These are phyloP conservation scores for Rhynchonycteris naso DNA, from an alignment of 2,797 vertebrate genomes.

Conservation along the genomic window DNA sequence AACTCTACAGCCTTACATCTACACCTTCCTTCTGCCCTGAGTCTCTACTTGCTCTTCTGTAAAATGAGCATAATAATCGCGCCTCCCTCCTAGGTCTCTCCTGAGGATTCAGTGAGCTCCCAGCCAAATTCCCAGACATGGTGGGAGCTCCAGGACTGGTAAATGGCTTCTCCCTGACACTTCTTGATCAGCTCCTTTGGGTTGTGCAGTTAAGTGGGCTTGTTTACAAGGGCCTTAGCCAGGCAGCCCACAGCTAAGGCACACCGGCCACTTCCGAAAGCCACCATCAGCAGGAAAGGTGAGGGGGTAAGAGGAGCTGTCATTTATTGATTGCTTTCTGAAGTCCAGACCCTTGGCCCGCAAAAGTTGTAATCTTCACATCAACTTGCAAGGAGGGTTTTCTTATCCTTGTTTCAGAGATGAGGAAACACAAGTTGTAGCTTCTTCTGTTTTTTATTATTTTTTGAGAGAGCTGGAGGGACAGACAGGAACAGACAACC, in stretches of 20 bases:
- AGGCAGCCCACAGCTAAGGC: not conserved
- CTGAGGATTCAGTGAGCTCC: not conserved
- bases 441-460: not conserved
- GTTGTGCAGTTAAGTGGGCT: not conserved
- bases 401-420: not conserved
- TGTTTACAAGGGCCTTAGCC: not conserved
- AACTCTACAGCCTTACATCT: not conserved
- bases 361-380: not conserved
- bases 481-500: no score
- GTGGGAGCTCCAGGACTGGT: not conserved
- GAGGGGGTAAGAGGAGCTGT: not conserved
- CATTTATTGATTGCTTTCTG: fast-evolving
- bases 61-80: not conserved
- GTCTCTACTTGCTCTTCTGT: not conserved
- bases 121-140: not conserved
- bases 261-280: fast-evolving
- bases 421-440: not conserved
- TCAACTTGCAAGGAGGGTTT: not conserved
- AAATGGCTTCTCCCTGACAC: not conserved
- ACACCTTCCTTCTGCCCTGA: not conserved
- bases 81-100: not conserved
- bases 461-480: no score
- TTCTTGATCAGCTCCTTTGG: not conserved
- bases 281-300: not conserved
- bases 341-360: not conserved